Percentiles rank a stretch among this genome's conserved stretches.
Conservation (phyloP, 2,797 vertebrate species). For the Intellagama lesueurii region DNA sequence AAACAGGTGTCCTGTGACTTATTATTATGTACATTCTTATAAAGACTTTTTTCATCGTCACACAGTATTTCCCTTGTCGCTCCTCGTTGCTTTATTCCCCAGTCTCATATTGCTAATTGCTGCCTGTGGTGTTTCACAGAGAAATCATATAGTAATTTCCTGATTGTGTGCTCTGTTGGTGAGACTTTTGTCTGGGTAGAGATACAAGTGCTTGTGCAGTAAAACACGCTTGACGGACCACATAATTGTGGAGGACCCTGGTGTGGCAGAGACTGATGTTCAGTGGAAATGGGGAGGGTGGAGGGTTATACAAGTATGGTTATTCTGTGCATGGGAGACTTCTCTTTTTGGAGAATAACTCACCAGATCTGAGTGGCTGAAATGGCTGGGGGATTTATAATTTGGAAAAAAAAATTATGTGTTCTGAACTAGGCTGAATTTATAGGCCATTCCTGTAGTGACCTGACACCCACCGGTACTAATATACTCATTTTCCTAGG, state of each 20-base stretch:
- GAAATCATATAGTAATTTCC: background rate
- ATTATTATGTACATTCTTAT: background rate
- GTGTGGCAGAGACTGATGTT: background rate
- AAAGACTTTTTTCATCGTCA: background rate
- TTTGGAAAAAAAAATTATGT: too few relatives aligned
- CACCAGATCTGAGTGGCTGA: too few relatives aligned
- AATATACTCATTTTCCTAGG: background rate
- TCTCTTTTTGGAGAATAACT: too few relatives aligned
- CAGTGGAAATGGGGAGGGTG: background rate
- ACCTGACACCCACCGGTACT: background rate
- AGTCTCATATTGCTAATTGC: accelerated
- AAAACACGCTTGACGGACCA: background rate
- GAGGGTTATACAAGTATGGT: background rate
- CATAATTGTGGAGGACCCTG: background rate
- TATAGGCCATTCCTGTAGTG: background rate
- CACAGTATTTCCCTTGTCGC: background rate
- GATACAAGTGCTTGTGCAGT: background rate
- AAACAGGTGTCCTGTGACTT: background rate
- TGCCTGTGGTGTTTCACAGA: background rate
- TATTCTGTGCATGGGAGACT: background rate
- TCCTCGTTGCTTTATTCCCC: too few relatives aligned
- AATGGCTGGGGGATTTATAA: too few relatives aligned
- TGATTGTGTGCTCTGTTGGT: background rate
- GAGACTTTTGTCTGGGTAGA: background rate
- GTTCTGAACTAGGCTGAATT: background rate